Evolutionary conservation across 2,113 vertebrate genomes (phyloP).

Genomic region (Paedocypris sp.): DNA sequence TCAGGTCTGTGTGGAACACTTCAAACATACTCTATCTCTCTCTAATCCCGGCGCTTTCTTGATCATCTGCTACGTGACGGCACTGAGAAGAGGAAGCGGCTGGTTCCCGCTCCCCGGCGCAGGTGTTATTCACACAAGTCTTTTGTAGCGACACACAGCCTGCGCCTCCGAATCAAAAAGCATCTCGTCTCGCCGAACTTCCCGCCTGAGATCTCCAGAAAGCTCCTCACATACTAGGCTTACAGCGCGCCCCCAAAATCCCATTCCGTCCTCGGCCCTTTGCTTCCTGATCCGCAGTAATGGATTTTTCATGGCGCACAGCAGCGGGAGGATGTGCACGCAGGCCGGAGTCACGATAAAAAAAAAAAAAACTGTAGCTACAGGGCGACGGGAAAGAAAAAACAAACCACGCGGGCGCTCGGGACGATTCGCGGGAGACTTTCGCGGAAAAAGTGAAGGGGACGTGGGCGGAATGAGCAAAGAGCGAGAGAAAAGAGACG

Average conservation of each 20-base stretch:
- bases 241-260: slow-evolving; percentile 27
- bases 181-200: not conserved
- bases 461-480: not conserved
- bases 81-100: slow-evolving; percentile 7
- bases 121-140: too few relatives aligned
- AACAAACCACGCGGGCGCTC: not conserved
- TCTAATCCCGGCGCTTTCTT: slow-evolving; percentile 17
- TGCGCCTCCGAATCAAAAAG: not conserved
- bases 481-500: not conserved
- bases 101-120: too few relatives aligned
- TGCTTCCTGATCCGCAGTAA: slow-evolving; percentile 38
- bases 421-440: too few relatives aligned
- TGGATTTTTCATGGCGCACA: slow-evolving; percentile 45
- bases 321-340: slow-evolving; percentile 28
- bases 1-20: slow-evolving; percentile 35
- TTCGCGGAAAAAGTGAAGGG: slow-evolving; percentile 17
- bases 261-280: slow-evolving; percentile 30
- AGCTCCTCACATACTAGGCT: not conserved
- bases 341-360: slow-evolving; percentile 37
- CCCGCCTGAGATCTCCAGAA: not conserved
- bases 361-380: not conserved
- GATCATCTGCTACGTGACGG: slow-evolving; percentile 11
- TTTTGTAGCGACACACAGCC: not conserved
- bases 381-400: not conserved
- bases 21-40: slow-evolving; percentile 32